Conservation (phyloP, 2,797 vertebrate species). For the Gastrophryne carolinensis region DNA sequence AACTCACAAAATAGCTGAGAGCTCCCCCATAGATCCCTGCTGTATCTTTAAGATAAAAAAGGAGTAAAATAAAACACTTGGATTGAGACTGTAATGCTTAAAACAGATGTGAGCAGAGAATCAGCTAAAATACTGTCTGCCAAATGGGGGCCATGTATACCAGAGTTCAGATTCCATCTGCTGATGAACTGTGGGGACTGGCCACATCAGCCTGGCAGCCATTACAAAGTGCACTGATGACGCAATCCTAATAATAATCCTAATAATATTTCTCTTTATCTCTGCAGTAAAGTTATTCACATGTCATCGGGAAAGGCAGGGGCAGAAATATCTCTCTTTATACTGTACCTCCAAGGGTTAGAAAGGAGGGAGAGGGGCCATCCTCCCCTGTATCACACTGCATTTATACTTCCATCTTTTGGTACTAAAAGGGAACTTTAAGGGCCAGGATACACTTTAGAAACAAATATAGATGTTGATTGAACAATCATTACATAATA, state of each 20-base stretch:
- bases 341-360: too few species aligned
- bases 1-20: background rate
- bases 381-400: too few species aligned
- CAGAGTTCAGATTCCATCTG: conserved; percentile 17
- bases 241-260: background rate
- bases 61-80: background rate
- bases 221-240: conserved; percentile 5
- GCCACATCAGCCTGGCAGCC: conserved; percentile 11
- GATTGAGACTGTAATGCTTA: conserved; percentile 3
- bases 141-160: background rate
- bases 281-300: background rate
- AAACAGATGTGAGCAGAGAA: conserved; percentile 38
- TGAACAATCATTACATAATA: too few species aligned
- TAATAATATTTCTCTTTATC: too few species aligned
- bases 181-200: conserved; percentile 1
- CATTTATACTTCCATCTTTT: too few species aligned
- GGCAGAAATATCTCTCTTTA: too few species aligned
- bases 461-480: too few species aligned
- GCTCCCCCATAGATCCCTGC: background rate
- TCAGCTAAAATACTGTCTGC: conserved; percentile 5
- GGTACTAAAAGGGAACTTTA: too few species aligned
- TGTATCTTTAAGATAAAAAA: conserved; percentile 9
- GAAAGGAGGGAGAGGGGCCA: too few species aligned
- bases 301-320: background rate
- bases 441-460: too few species aligned